phyloP scores from a whole-genome alignment of 2,113 vertebrate genomes.

The Puma concolor region DNA sequence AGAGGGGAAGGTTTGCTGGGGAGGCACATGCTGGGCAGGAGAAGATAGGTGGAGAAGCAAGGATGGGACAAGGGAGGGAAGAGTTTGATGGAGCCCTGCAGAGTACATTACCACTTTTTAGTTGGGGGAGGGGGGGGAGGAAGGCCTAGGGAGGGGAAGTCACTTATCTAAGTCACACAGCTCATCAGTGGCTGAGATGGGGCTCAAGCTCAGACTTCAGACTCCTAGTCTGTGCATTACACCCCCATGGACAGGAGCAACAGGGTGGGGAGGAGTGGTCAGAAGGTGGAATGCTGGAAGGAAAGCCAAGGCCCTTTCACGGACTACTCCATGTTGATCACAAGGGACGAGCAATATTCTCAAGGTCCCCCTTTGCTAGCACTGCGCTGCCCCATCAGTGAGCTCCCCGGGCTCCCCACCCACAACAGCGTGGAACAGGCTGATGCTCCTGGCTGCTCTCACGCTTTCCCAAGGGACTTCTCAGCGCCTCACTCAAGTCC shows the following conservation, averaged over 20 bases:
- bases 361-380: background rate
- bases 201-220: background rate
- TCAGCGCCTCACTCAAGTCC: fast-evolving
- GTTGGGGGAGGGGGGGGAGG: background rate
- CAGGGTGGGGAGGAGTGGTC: background rate
- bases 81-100: fast-evolving
- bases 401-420: background rate
- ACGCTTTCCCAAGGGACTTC: background rate
- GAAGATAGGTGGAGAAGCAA: background rate
- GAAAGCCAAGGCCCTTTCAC: fast-evolving
- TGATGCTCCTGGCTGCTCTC: background rate
- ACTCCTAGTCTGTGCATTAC: no score
- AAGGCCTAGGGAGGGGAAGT: background rate
- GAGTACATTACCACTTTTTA: background rate
- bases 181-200: background rate
- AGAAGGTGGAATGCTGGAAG: no score
- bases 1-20: background rate
- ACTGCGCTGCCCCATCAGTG: no score
- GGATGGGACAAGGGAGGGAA: background rate
- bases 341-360: background rate
- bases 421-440: background rate
- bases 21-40: background rate
- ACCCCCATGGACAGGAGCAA: background rate
- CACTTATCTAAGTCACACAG: background rate
- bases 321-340: fast-evolving